phyloP scores from a whole-genome alignment of 2,888 invertebrate genomes.

The Elysia crispata region DNA sequence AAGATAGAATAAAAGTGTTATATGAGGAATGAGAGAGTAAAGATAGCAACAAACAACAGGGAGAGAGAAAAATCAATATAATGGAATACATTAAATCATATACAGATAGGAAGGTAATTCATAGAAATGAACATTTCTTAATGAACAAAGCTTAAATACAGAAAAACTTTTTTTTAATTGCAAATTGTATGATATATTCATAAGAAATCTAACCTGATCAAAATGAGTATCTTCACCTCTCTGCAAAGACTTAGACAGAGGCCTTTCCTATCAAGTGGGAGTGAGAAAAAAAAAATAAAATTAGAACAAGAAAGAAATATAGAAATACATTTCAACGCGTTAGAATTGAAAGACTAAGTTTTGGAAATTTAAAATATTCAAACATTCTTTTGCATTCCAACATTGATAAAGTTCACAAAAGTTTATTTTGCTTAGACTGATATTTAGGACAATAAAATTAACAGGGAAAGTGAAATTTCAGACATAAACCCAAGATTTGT shows the following conservation, averaged over 20 bases:
- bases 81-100: too few relatives aligned
- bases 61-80: too few relatives aligned
- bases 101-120: too few relatives aligned
- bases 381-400: neutral
- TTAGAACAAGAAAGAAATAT: neutral
- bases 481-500: too few relatives aligned
- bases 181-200: too few relatives aligned
- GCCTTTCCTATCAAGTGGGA: conserved; percentile 85
- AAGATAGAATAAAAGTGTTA: too few relatives aligned
- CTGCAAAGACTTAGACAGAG: conserved; percentile 95
- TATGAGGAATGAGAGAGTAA: too few relatives aligned
- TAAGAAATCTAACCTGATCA: conserved; percentile 80
- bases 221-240: conserved; percentile 96
- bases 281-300: neutral
- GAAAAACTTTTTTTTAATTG: neutral
- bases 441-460: too few relatives aligned
- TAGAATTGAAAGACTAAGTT: neutral
- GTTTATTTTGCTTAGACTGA: too few relatives aligned
- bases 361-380: neutral
- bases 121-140: neutral
- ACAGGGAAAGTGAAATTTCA: too few relatives aligned
- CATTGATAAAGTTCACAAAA: too few relatives aligned
- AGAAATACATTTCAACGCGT: neutral
- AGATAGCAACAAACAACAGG: neutral
- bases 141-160: neutral